phyloP scores from a whole-genome alignment of 1,140 invertebrate genomes.

The Brachionus sp. region DNA sequence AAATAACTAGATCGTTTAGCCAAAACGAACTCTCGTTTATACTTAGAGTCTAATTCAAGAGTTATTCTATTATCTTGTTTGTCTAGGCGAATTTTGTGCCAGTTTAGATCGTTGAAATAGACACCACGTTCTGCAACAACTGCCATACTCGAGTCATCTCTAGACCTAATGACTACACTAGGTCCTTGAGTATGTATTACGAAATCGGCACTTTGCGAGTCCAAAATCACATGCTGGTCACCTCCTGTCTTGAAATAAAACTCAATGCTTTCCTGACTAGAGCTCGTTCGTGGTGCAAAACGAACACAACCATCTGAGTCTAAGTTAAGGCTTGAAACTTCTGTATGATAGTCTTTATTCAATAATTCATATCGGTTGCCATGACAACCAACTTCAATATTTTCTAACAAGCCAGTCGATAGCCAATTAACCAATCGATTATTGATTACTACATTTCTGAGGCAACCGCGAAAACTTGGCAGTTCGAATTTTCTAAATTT shows the following conservation, averaged over 20 bases:
- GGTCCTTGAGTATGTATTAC: conserved; percentile 38
- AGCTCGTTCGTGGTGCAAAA: background rate
- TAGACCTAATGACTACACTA: background rate
- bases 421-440: conserved; percentile 39
- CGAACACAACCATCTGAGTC: conserved; percentile 16
- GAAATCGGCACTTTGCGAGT: conserved; percentile 1
- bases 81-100: conserved; percentile 19
- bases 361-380: background rate
- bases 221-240: conserved; percentile 6
- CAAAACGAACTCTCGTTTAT: conserved; percentile 12
- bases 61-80: conserved; percentile 3
- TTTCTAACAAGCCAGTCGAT: background rate
- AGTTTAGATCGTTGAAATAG: conserved; percentile 21
- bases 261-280: background rate
- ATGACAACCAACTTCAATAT: conserved; percentile 37
- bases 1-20: background rate
- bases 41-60: conserved; percentile 42
- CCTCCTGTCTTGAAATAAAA: conserved; percentile 33
- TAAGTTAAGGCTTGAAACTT: background rate
- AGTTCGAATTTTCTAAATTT: background rate
- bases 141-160: conserved; percentile 18
- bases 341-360: too few species aligned
- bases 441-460: conserved; percentile 41
- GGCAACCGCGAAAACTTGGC: conserved; percentile 13
- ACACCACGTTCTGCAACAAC: background rate